Base-by-base conservation (phyloP, 2,888 invertebrate species). In the Cetonia aurata region DNA sequence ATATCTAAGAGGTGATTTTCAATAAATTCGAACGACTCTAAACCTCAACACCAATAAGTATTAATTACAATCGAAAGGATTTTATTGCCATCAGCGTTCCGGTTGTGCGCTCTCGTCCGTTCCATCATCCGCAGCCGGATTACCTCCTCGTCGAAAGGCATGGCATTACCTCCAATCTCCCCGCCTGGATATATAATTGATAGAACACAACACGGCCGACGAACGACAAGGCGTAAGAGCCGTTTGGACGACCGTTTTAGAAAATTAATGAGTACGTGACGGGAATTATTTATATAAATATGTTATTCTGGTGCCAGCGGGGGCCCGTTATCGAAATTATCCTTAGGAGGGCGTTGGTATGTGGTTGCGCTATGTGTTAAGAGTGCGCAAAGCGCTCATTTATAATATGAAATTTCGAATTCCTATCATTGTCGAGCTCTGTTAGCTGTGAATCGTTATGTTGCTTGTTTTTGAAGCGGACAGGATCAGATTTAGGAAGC, bases 391-490 rank as follows among this genome's bases (percentile, higher is more conserved):
- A 76, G 74, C 71, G 74, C 75, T 76, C 77, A 79, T 80, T 78
- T 79, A 79, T 79, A 79, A 79, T 77, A 75, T 75, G 73, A 74
- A 73, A 75, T 78, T 79, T 76, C 73, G 73, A 79, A 80, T 79
- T 79, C 79, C 80, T 78, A 78, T 79, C 79, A 77, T 79, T 78
- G 76, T 78, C 76, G 56, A 57, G 67, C 46, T 13, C 15, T 9
- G 59, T 59, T 59, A 19, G 6, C 41, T 37, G 44, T 59, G 19
- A 42, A 59, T 12, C 33, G 9, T 12, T 31, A 13, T n/a, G 4
- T 3, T 25, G 13, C 44, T 13, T 25, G 15, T 53, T 31, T 19
- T 53, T 37, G 10, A 37, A 9, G 13, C 12, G 25, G 25, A 25
- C 46, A 44, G 31, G 25, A 46, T 6, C 44, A 19, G 59, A 37